Conservation (phyloP, 2,113 vertebrate genomes). For the Synchiropus splendidus region DNA sequence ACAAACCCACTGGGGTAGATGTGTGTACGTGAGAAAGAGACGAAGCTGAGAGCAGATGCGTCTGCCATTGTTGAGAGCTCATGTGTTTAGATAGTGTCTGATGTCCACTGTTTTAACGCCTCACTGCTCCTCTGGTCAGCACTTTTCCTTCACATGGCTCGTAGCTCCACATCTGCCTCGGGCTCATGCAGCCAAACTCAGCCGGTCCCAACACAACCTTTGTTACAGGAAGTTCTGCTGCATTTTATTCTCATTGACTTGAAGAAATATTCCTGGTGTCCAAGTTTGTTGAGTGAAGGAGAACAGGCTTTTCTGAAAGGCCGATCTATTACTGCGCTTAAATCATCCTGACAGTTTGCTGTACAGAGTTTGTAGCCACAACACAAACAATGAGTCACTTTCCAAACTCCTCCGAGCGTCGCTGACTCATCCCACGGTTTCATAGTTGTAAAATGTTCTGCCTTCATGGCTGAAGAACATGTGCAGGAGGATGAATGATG, state of each 20-base stretch:
- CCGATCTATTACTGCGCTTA: no score
- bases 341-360: no score
- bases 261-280: no score
- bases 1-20: no score
- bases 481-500: not conserved
- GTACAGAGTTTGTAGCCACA: constrained; percentile 17
- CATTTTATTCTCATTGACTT: no score
- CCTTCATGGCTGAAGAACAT: constrained; percentile 8
- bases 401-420: constrained; percentile 35
- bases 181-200: no score
- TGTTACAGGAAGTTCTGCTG: no score
- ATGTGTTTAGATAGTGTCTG: constrained; percentile 24
- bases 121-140: constrained; percentile 37
- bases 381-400: constrained; percentile 30
- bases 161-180: not conserved
- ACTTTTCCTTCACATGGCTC: constrained; percentile 40
- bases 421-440: constrained; percentile 13
- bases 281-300: no score
- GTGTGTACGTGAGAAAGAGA: no score
- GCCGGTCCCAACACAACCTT: no score
- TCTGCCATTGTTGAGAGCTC: constrained; percentile 47
- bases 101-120: constrained; percentile 37
- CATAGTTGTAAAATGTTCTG: constrained; percentile 8
- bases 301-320: no score
- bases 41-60: no score